Conservation (phyloP, 2,113 vertebrate species). For the Syngnathus scovelli region DNA sequence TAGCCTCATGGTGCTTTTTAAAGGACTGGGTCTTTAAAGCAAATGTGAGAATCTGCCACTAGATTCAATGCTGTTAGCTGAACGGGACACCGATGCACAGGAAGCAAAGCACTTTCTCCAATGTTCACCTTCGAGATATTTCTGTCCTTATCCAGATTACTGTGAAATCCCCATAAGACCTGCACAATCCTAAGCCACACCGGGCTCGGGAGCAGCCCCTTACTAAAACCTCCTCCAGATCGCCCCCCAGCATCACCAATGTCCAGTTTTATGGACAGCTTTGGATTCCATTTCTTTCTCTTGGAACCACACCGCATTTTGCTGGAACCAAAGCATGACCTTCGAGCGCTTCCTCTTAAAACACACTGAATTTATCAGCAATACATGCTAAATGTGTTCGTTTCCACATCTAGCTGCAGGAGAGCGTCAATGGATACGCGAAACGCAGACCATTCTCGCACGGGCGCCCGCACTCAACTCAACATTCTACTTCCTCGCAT, state of each 20-base stretch:
- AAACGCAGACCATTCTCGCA: conserved; percentile 7
- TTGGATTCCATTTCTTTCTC: conserved; percentile 11
- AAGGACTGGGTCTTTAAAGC: neutral
- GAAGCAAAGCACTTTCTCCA: conserved; percentile 44
- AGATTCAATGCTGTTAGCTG: neutral
- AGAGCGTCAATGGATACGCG: conserved; percentile 4
- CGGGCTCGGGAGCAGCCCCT: conserved; percentile 41
- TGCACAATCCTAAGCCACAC: conserved; percentile 60
- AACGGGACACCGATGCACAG: conserved; percentile 18
- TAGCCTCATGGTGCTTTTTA: neutral
- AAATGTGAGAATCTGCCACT: neutral
- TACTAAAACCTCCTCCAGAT: conserved; percentile 35
- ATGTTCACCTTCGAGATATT: conserved; percentile 68
- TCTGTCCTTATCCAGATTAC: conserved; percentile 75
- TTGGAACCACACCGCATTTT: neutral
- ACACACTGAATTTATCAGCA: neutral
- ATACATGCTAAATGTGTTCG: neutral
- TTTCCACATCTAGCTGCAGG: conserved; percentile 2
- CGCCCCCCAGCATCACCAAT: conserved; percentile 11
- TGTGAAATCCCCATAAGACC: conserved; percentile 66
- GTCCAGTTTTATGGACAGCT: conserved; percentile 3
- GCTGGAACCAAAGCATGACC: neutral
- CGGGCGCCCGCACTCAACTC: neutral
- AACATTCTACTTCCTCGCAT: conserved; percentile 10
- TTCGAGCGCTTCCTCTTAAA: neutral